These are phyloP conservation scores for Magallana gigas DNA, from an alignment of 1,140 invertebrate species.

Conservation along the genomic window DNA sequence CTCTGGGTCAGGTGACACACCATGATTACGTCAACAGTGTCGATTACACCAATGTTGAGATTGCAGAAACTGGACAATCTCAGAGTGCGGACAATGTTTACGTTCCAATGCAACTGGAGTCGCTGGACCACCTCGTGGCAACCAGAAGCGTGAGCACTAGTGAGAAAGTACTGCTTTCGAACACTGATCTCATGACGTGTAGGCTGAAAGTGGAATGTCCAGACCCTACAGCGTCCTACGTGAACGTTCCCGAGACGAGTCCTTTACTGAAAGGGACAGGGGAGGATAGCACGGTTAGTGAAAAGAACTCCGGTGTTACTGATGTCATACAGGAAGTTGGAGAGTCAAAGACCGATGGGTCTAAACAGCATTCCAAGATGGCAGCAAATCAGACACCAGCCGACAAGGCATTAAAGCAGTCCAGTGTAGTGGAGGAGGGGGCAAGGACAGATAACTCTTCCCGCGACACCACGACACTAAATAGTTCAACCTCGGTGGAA, in stretches of 20 bases:
- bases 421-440: background rate
- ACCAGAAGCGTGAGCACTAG: background rate
- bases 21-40: constrained; percentile 38
- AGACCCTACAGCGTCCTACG: background rate
- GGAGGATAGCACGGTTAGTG: background rate
- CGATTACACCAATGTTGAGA: constrained; percentile 29
- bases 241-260: constrained; percentile 22
- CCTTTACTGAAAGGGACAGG: constrained; percentile 10
- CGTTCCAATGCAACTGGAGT: constrained; percentile 31
- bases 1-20: background rate
- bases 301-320: background rate
- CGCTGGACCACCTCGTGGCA: constrained; percentile 17
- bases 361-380: constrained; percentile 10
- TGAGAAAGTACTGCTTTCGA: background rate
- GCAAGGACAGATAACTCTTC: background rate
- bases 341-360: background rate
- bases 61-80: background rate
- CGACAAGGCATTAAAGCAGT: background rate
- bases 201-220: constrained; percentile 11
- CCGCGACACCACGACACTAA: background rate
- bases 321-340: background rate
- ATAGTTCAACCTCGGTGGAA: background rate
- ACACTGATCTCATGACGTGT: constrained; percentile 12
- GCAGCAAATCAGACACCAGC: background rate
- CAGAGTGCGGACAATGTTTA: constrained; percentile 33